Evolutionary conservation across 2,888 invertebrate genomes (phyloP).

Genomic region (Caenorhabditis uteleia): DNA sequence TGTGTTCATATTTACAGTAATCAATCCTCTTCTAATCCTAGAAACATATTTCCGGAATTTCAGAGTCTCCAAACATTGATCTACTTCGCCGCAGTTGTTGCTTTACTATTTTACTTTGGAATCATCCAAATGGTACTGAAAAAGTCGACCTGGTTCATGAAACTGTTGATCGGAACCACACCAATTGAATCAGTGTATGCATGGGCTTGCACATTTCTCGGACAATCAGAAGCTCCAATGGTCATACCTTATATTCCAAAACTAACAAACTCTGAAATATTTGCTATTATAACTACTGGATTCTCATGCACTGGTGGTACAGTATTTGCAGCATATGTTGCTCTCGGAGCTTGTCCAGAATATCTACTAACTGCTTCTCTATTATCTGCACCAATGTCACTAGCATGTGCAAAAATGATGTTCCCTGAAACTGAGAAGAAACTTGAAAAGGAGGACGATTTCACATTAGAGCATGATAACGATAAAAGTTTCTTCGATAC

Average conservation of each 20-base stretch:
- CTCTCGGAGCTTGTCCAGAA: conserved; percentile 53
- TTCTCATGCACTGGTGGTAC: conserved; percentile 92
- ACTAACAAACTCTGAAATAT: conserved; percentile 88
- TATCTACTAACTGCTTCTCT: conserved; percentile 85
- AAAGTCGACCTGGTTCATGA: conserved; percentile 68
- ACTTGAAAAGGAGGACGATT: conserved; percentile 78
- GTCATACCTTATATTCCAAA: conserved; percentile 85
- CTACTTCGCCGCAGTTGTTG: conserved; percentile 65
- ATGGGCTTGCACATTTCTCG: conserved; percentile 91
- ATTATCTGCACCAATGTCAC: conserved; percentile 92
- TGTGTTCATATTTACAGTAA: conserved; percentile 83
- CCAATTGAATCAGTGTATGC: conserved; percentile 92
- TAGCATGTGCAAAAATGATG: conserved; percentile 87
- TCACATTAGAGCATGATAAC: conserved; percentile 71
- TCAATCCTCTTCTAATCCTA: too few species aligned
- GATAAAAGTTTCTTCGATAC: conserved; percentile 27
- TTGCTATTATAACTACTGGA: conserved; percentile 90
- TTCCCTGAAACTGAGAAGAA: conserved; percentile 88
- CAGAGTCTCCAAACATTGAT: conserved; percentile 65
- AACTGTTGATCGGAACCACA: conserved; percentile 79
- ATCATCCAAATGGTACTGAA: conserved; percentile 57
- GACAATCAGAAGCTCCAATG: conserved; percentile 82
- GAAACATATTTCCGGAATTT: too few species aligned
- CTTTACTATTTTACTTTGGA: conserved; percentile 64
- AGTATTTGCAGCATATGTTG: conserved; percentile 89